Evolutionary conservation across 2,888 invertebrate species (phyloP), one percentile per base, ranked within the genome.

Genomic region (Platycnemis pennipes): DNA sequence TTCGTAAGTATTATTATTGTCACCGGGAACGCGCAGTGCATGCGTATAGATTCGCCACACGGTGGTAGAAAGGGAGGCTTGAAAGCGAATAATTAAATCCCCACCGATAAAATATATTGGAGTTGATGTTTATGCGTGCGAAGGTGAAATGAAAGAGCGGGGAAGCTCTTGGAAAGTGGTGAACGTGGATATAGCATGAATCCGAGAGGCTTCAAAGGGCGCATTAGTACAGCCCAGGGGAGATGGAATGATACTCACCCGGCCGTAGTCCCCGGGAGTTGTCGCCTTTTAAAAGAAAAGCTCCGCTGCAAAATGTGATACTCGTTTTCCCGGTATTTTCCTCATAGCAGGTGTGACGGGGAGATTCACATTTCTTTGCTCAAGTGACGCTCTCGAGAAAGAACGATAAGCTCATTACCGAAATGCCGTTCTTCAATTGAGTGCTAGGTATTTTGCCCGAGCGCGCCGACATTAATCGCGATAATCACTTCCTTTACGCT

Each of bases 191-290:
- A 77, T 77, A 37, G 13, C 77, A 26, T 77, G 77, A 77, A 37
- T 77, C 77, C 37, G 77, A 37, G 77, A 77, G 77, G 63, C 5
- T 37, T 77, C 77, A 77, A 77, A 77, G 37, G 37, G 77, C 37
- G 77, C 77, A 77, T 77, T 77, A 77, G 77, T 77, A 37, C 37
- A 77, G 77, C 77, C 37, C 77, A 77, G 77, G 31, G 77, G 77
- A 77, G 77, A 16, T 77, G 37, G 37, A 37, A 77, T 77, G 77
- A 26, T 77, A 37, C 37, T 77, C 77, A 37, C 4, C 77, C 77
- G 37, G n/a, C 37, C 77, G 77, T 77, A 37, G 16, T 31, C 77
- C 2, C 31, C 77, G 11, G 77, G 31, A 77, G 77, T 37, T 77
- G 1, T 37, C 37, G 16, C 37, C 13, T 77, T 77, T 77, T 37